phyloP scores from a whole-genome alignment of 2,113 vertebrate species.

The Amazona vittata region DNA sequence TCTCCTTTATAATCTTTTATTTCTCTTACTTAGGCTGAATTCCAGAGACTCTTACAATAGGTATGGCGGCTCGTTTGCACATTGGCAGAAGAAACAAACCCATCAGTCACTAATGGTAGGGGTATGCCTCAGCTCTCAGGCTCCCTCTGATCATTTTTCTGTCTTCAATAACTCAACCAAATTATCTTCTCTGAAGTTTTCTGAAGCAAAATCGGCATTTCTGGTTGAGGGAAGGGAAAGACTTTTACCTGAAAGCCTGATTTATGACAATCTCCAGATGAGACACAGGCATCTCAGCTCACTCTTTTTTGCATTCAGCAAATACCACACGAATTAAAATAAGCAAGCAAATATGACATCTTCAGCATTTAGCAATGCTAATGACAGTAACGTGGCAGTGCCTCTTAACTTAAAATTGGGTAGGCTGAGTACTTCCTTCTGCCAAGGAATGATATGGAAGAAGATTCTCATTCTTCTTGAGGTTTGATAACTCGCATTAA shows the following conservation, averaged over 20 bases:
- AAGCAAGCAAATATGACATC: not conserved
- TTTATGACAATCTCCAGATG: not conserved
- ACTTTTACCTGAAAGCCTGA: not conserved
- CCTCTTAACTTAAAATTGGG: not conserved
- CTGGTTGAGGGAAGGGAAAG: not conserved
- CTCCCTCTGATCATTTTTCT: constrained; percentile 53
- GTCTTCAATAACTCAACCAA: constrained; percentile 16
- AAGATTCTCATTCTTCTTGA: not conserved
- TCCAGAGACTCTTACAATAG: constrained; percentile 19
- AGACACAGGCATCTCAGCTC: not conserved
- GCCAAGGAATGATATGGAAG: not conserved
- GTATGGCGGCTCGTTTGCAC: not conserved
- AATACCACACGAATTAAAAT: not conserved
- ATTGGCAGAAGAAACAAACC: constrained; percentile 48
- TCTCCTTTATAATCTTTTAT: constrained; percentile 35
- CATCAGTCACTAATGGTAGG: constrained; percentile 60
- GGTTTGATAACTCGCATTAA: not conserved
- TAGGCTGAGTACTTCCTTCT: not conserved
- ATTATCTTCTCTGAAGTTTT: constrained; percentile 20
- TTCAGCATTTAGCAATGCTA: constrained; percentile 6
- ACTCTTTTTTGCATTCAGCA: not conserved
- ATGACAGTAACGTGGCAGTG: not conserved
- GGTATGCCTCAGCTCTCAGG: not conserved
- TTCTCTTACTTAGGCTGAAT: constrained; percentile 2
- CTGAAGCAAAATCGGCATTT: constrained; percentile 30